Conservation (phyloP, 2,888 invertebrate genomes). For the Tiliacea aurago region DNA sequence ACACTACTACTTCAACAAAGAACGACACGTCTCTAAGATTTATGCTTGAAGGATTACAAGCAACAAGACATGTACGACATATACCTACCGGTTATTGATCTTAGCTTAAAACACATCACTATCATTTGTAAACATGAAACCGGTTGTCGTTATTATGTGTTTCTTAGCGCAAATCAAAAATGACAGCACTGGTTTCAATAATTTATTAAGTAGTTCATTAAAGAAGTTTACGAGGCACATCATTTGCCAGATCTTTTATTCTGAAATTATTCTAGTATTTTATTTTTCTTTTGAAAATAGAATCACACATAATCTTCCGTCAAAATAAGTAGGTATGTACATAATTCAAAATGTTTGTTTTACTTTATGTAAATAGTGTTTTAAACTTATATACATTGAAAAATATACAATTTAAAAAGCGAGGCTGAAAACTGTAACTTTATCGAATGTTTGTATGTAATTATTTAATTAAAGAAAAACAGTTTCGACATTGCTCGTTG, state of each 20-base stretch:
- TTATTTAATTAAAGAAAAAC: conserved; percentile 16
- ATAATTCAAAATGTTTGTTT: background rate
- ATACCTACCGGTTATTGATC: conserved; percentile 8
- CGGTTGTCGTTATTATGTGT: conserved; percentile 13
- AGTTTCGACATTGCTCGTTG: conserved; percentile 15
- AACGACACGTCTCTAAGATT: background rate
- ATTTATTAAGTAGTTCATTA: no score
- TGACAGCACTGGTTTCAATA: background rate
- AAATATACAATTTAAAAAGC: conserved; percentile 2
- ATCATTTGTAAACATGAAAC: conserved; percentile 40
- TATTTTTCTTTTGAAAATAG: background rate
- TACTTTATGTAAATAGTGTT: background rate
- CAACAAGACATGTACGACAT: conserved; percentile 4
- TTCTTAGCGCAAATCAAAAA: conserved; percentile 6
- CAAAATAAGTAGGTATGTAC: background rate
- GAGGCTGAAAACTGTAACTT: background rate
- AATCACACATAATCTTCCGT: background rate
- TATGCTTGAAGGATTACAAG: background rate
- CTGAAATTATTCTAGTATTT: no score
- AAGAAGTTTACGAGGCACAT: conserved; percentile 11
- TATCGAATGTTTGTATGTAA: background rate
- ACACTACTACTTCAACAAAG: background rate
- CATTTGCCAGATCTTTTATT: conserved; percentile 23
- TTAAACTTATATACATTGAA: background rate
- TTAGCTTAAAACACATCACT: background rate